phyloP scores from a whole-genome alignment of 2,888 invertebrate species.

The Amaurobius ferox region DNA sequence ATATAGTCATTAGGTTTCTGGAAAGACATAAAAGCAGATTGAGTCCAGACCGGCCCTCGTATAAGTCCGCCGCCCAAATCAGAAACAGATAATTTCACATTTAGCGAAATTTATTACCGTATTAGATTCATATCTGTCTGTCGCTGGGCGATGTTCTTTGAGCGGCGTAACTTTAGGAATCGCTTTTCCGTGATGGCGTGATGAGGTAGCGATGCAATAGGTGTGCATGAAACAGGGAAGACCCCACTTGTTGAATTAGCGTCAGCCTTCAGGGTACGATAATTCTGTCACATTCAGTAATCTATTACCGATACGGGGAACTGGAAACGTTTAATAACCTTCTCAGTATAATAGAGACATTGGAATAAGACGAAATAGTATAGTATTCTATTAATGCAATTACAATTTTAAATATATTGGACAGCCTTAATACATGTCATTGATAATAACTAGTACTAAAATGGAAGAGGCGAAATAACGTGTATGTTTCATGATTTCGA shows the following conservation, averaged over 20 bases:
- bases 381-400: no score
- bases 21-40: conserved; percentile 20
- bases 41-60: conserved; percentile 3
- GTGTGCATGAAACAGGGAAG: neutral
- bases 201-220: neutral
- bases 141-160: neutral
- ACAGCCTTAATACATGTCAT: no score
- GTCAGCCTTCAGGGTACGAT: neutral
- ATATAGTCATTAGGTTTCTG: conserved; percentile 53
- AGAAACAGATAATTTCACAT: conserved; percentile 35
- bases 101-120: conserved; percentile 42
- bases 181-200: neutral
- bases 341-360: no score
- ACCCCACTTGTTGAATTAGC: neutral
- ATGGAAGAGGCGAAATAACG: no score
- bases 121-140: conserved; percentile 8
- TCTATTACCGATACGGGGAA: neutral
- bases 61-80: conserved; percentile 19
- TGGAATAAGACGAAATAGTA: no score
- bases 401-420: no score
- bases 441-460: no score
- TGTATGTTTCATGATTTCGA: no score
- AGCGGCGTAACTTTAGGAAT: neutral
- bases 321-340: no score
- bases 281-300: conserved; percentile 7